Evolutionary conservation across 2,113 vertebrate genomes (phyloP).

Genomic region (Pelecanoides urinatrix): DNA sequence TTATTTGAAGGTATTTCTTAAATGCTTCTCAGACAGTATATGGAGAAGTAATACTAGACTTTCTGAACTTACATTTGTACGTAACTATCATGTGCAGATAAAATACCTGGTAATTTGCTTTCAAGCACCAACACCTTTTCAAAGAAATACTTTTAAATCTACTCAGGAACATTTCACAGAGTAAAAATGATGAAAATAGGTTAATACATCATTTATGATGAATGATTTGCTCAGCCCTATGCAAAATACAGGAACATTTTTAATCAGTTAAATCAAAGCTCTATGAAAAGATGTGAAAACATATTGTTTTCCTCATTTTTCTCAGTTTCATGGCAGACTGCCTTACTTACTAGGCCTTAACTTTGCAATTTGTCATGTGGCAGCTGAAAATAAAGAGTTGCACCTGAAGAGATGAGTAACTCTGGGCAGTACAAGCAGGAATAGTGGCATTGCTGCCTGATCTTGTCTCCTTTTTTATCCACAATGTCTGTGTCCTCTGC

Average conservation of each 20-base stretch:
- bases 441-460: background rate
- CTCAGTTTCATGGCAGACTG: background rate
- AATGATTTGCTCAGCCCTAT: background rate
- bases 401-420: background rate
- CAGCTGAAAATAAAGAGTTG: background rate
- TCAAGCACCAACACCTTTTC: background rate
- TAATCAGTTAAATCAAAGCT: background rate
- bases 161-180: background rate
- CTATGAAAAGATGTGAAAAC: background rate
- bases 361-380: background rate
- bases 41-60: background rate
- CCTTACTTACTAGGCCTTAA: background rate
- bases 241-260: background rate
- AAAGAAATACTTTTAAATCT: background rate
- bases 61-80: background rate
- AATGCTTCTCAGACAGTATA: background rate
- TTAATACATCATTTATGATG: conserved; percentile 41
- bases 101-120: background rate
- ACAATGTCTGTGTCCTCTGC: background rate
- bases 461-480: background rate
- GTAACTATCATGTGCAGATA: background rate
- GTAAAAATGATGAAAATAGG: background rate
- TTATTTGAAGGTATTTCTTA: background rate
- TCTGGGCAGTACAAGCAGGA: background rate
- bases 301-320: background rate